Evolutionary conservation across 2,888 invertebrate species (phyloP).

Genomic region (Acleris cristana): DNA sequence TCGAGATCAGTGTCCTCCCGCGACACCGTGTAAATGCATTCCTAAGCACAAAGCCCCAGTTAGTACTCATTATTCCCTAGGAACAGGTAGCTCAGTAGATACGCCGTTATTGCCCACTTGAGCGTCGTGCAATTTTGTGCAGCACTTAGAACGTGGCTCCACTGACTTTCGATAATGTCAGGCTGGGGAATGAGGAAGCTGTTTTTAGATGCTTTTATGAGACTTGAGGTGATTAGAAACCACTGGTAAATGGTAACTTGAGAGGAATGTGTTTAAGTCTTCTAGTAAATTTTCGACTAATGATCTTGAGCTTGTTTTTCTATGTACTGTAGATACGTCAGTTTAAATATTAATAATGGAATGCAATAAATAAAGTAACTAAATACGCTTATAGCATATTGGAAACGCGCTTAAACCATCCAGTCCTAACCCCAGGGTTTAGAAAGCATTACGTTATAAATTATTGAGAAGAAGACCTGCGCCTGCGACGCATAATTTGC

Average conservation of each 20-base stretch:
- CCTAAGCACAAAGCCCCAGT: slow-evolving; percentile 63
- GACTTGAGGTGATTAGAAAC: background rate
- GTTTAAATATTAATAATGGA: too few relatives aligned
- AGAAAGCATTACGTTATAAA: slow-evolving; percentile 71
- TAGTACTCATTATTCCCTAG: slow-evolving; percentile 68
- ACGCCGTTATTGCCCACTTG: slow-evolving; percentile 50
- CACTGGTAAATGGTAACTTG: background rate
- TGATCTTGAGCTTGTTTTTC: too few relatives aligned
- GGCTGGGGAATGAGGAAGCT: slow-evolving; percentile 44
- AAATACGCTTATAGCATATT: slow-evolving; percentile 13
- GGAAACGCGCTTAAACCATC: slow-evolving; percentile 39
- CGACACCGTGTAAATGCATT: slow-evolving; percentile 48
- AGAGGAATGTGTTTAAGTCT: too few relatives aligned
- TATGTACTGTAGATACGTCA: too few relatives aligned
- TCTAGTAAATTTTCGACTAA: too few relatives aligned
- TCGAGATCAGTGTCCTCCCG: slow-evolving; percentile 35
- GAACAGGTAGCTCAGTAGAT: slow-evolving; percentile 62
- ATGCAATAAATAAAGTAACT: background rate
- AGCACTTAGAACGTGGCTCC: slow-evolving; percentile 50
- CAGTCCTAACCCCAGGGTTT: slow-evolving; percentile 58
- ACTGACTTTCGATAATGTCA: slow-evolving; percentile 52
- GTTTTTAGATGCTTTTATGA: slow-evolving; percentile 29
- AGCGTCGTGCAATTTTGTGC: slow-evolving; percentile 58
- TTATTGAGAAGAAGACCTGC: slow-evolving; percentile 68
- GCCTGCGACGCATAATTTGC: slow-evolving; percentile 69